Conservation (phyloP, 2,888 invertebrate species). For the Syritta pipiens region DNA sequence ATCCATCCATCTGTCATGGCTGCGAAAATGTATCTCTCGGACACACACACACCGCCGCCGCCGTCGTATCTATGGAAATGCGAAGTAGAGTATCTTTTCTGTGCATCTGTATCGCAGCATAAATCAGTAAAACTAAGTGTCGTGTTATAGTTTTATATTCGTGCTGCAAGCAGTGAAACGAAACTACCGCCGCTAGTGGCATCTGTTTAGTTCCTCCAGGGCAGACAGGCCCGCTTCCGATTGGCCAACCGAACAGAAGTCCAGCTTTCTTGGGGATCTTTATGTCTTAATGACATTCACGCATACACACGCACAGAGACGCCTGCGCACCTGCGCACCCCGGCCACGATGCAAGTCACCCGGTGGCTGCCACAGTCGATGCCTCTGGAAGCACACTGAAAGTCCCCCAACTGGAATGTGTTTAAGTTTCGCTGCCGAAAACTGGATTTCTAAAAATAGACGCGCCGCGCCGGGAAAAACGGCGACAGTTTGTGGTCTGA, state of each 20-base stretch:
- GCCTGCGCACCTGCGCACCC: background rate
- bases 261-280: conserved; percentile 60
- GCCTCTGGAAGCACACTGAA: conserved; percentile 10
- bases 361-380: background rate
- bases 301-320: conserved; percentile 20
- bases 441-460: conserved; percentile 69
- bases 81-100: background rate
- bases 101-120: background rate
- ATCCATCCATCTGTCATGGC: conserved; percentile 22
- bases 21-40: conserved; percentile 2
- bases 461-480: conserved; percentile 51
- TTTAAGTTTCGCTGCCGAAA: conserved; percentile 64
- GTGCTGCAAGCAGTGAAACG: too few relatives aligned
- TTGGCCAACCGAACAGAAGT: too few relatives aligned
- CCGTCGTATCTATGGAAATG: background rate
- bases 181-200: too few relatives aligned
- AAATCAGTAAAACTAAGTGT: conserved; percentile 1
- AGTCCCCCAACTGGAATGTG: conserved; percentile 66
- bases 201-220: too few relatives aligned
- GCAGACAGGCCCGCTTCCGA: too few relatives aligned
- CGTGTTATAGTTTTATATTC: background rate
- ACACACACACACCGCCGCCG: too few relatives aligned
- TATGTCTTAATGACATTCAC: conserved; percentile 59
- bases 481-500: conserved; percentile 28
- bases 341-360: background rate